Conservation (phyloP, 2,888 invertebrate species). For the Sycophila texana region DNA sequence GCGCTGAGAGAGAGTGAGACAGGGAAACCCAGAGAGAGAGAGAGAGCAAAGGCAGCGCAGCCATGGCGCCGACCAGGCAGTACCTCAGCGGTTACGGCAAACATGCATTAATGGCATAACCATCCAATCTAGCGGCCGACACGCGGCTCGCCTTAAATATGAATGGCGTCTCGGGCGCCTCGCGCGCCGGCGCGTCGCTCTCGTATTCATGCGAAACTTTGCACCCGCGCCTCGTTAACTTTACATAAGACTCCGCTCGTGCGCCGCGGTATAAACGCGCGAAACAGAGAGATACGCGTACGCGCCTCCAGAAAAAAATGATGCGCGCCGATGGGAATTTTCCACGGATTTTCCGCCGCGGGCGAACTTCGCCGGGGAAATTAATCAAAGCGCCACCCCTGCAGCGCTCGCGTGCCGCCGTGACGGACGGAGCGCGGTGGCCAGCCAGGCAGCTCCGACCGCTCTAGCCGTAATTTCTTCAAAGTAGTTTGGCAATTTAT, state of each 20-base stretch:
- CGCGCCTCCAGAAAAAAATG: slow-evolving; percentile 41
- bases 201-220: slow-evolving; percentile 74
- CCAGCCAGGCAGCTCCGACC: background rate
- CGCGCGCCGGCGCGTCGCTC: slow-evolving; percentile 68
- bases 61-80: background rate
- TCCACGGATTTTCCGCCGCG: background rate
- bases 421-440: slow-evolving; percentile 1
- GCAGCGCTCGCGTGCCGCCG: slow-evolving; percentile 28
- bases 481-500: slow-evolving; percentile 73
- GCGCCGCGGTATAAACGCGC: slow-evolving; percentile 62
- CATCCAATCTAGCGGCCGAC: slow-evolving; percentile 67
- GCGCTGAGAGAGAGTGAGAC: background rate
- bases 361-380: slow-evolving; percentile 69
- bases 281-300: slow-evolving; percentile 52
- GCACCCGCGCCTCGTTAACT: slow-evolving; percentile 69
- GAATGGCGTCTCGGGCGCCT: slow-evolving; percentile 67
- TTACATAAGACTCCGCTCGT: slow-evolving; percentile 68
- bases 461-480: slow-evolving; percentile 72
- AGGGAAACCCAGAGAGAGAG: background rate
- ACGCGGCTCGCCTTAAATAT: slow-evolving; percentile 69
- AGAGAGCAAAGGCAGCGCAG: background rate
- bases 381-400: slow-evolving; percentile 66
- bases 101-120: slow-evolving; percentile 69
- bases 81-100: slow-evolving; percentile 33
- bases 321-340: slow-evolving; percentile 19